These are phyloP conservation scores for Lasiurus cinereus DNA, from an alignment of 2,113 vertebrate genomes.

Conservation along the genomic window DNA sequence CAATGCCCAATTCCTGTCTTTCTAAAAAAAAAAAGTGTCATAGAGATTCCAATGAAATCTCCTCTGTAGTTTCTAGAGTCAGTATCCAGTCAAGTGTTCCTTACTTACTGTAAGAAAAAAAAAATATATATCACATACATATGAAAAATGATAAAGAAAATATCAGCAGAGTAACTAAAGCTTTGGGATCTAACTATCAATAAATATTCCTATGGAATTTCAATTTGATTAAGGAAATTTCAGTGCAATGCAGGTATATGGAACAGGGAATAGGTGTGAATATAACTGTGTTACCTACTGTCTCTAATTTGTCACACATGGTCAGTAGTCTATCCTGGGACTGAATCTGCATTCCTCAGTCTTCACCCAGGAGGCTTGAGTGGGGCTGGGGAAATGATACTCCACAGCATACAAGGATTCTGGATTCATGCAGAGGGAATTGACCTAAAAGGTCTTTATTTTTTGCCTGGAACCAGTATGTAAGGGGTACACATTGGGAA, in stretches of 20 bases:
- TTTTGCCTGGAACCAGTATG: neutral
- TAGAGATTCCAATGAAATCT: neutral
- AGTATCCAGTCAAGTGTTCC: neutral
- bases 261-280: neutral
- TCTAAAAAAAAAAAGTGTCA: neutral
- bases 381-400: neutral
- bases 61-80: neutral
- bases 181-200: neutral
- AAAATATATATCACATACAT: too few species aligned
- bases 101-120: neutral
- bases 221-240: neutral
- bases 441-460: neutral
- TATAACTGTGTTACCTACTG: neutral
- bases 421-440: neutral
- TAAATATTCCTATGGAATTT: neutral
- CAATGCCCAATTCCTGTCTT: neutral
- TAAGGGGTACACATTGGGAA: neutral
- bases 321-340: neutral
- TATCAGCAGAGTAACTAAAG: neutral
- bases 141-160: conserved; percentile 28
- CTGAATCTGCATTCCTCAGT: neutral
- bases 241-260: neutral
- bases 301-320: neutral
- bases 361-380: neutral
- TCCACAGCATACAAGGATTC: neutral